Evolutionary conservation across 2,797 vertebrate genomes (phyloP), one percentile per base, ranked within the genome.

Genomic region (Acanthis flammea): DNA sequence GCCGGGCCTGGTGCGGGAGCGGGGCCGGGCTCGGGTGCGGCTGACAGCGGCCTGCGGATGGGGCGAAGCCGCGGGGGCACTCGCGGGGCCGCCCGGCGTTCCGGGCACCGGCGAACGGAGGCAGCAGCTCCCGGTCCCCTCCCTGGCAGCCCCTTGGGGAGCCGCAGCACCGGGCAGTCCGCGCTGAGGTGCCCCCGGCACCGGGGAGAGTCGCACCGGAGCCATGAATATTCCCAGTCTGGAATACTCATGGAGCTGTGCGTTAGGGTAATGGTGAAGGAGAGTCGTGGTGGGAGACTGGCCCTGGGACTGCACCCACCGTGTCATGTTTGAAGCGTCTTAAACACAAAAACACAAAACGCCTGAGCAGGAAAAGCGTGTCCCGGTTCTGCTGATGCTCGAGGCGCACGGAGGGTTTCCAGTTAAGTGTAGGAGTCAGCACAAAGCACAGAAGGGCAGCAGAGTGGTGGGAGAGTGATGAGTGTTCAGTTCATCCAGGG

Each of bases 201-300:
- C 25, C 23, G n/a, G 11, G 25, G 17, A 16, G 37, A 27, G 31
- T 4, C 1, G 30, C 31, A 2, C 14, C 8, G 58, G 41, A 11
- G 31, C 18, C 47, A 0, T 1, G 54, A 9, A 21, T 2, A 0
- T 39, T 50, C 8, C 42, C 18, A 1, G 18, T 9, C 2, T 19
- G 76, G 61, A 54, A 42, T 19, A 2, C 14, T 65, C 33, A 1
- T 10, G 35, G 57, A 28, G 25, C 57, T 28, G 35, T 0, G 33
- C 31, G 3, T 4, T 6, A 1, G 63, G 74, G 54, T 39, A 4
- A 45, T 45, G 84, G 60, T 82, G 92, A 65, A n/a, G 57, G 8
- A 18, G 47, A 66, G 66, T 22, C 41, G 12, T 28, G 71, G 35
- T 41, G 45, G 41, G 61, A 68, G 48, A 10, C 4, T 1, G 75